Evolutionary conservation across 2,797 vertebrate genomes (phyloP).

Genomic region (Orientallactaga sibirica): DNA sequence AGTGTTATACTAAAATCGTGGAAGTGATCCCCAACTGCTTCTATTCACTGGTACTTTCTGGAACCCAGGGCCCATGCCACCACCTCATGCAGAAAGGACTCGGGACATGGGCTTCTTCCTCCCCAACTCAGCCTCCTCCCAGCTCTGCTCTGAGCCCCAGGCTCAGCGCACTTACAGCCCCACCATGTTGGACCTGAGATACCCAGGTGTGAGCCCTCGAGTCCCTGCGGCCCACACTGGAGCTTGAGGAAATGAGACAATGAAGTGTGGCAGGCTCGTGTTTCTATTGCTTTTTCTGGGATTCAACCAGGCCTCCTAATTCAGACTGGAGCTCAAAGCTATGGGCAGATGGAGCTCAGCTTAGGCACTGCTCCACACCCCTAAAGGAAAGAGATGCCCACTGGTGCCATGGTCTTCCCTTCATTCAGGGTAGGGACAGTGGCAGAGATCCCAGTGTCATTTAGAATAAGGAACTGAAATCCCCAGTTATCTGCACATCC

Average conservation of each 20-base stretch:
- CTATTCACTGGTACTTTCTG: not conserved
- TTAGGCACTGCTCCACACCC: not conserved
- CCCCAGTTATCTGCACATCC: too few species aligned
- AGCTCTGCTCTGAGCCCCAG: not conserved
- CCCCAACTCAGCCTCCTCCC: not conserved
- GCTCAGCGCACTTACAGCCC: not conserved
- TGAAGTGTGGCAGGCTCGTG: not conserved
- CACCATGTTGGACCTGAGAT: not conserved
- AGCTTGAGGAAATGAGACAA: not conserved
- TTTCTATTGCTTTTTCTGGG: not conserved
- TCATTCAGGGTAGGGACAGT: too few species aligned
- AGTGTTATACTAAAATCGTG: not conserved
- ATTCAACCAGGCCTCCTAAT: not conserved
- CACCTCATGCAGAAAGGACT: not conserved
- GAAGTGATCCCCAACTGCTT: not conserved
- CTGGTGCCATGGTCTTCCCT: not conserved
- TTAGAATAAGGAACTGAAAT: too few species aligned
- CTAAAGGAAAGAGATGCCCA: not conserved
- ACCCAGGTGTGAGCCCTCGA: not conserved
- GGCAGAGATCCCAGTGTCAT: not conserved
- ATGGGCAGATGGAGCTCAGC: not conserved
- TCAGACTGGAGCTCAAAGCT: not conserved
- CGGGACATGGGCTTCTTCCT: not conserved
- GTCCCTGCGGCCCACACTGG: rapidly evolving
- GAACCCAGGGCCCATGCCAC: not conserved